A percentile compares a stretch with the other conserved stretches of the same genome.
Conservation (phyloP, 2,797 vertebrate genomes). For the Helostoma temminkii region DNA sequence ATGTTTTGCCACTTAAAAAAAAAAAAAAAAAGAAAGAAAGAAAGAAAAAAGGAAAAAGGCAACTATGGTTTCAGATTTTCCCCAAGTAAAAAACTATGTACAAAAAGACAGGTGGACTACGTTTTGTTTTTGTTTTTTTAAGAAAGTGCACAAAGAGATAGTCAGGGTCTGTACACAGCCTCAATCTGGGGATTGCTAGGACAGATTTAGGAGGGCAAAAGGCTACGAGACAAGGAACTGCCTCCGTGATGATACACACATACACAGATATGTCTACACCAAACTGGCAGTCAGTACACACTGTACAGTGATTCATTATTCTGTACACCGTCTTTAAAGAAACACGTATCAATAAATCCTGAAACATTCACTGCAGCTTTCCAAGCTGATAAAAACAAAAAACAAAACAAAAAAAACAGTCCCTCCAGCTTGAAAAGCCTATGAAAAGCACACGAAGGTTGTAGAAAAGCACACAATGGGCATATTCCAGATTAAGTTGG, state of each 20-base stretch:
- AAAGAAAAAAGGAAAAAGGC: conserved; percentile 56
- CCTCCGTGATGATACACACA: conserved; percentile 13
- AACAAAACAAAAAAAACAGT: conserved; percentile 52
- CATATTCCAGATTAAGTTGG: conserved; percentile 35
- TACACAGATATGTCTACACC: conserved; percentile 10
- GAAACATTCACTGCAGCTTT: conserved; percentile 33
- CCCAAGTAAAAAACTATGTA: conserved; percentile 75
- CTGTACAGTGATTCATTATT: conserved; percentile 55
- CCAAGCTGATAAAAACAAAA: conserved; percentile 38
- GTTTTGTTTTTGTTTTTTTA: conserved; percentile 30
- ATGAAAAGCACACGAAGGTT: conserved; percentile 2
- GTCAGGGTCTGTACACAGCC: conserved; percentile 34
- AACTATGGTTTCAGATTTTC: conserved; percentile 52
- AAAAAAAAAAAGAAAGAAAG: too few relatives aligned
- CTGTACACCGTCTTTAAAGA: conserved; percentile 53
- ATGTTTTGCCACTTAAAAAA: conserved; percentile 15
- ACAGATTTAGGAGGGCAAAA: conserved; percentile 31
- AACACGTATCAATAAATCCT: conserved; percentile 39
- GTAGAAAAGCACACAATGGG: conserved; percentile 33
- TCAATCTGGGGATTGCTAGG: conserved; percentile 15
- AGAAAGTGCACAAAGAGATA: conserved; percentile 80
- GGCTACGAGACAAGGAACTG: conserved; percentile 1
- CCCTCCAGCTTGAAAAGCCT: conserved; percentile 40
- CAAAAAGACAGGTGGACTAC: conserved; percentile 60
- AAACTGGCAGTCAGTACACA: conserved; percentile 38